phyloP scores from a whole-genome alignment of 2,113 vertebrate genomes.

The Megaceryle torquata region DNA sequence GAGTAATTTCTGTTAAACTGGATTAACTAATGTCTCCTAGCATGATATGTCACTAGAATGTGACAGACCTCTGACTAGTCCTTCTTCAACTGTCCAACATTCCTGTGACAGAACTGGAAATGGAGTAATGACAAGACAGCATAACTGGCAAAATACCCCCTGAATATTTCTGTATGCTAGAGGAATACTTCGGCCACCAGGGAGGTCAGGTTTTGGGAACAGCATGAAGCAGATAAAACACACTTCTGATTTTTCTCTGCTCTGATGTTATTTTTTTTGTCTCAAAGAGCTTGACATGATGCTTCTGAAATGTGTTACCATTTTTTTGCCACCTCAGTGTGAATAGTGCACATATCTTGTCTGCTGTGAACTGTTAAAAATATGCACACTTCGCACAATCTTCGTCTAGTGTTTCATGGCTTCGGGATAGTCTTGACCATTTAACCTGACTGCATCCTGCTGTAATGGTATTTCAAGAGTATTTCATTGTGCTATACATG shows the following conservation, averaged over 20 bases:
- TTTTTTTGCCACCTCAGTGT: not conserved
- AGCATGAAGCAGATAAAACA: not conserved
- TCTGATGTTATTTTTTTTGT: not conserved
- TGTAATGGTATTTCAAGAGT: not conserved
- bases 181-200: not conserved
- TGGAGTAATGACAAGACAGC: not conserved
- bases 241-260: not conserved
- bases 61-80: not conserved
- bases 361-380: conserved; percentile 35
- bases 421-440: conserved; percentile 20
- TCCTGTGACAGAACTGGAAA: not conserved
- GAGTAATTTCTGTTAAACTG: not conserved
- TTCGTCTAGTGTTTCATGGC: conserved; percentile 10
- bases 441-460: not conserved
- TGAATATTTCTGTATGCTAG: not conserved
- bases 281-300: not conserved
- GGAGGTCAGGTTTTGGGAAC: not conserved
- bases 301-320: not conserved
- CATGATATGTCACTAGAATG: not conserved
- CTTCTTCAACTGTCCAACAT: not conserved
- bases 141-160: not conserved
- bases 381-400: not conserved
- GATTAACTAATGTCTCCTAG: not conserved
- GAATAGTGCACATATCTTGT: not conserved
- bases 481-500: not conserved